These are phyloP conservation scores for Mionectes olivaceus DNA, from an alignment of 2,797 vertebrate species.

Conservation along the genomic window DNA sequence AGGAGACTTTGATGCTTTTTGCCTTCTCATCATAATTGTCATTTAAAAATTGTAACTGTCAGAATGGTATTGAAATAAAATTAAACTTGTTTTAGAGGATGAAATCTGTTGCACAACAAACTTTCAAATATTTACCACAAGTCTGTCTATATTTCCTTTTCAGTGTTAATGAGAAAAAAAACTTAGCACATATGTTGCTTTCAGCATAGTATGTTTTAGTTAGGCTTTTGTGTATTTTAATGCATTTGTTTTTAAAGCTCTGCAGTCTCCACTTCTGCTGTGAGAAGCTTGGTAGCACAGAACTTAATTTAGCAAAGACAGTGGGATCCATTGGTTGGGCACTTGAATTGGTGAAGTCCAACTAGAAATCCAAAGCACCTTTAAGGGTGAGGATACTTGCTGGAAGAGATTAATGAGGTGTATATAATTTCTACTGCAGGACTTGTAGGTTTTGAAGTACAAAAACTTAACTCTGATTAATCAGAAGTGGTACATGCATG, in stretches of 20 bases:
- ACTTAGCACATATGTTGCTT: neutral
- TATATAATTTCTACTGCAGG: neutral
- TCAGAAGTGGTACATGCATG: neutral
- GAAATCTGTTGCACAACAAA: conserved; percentile 36
- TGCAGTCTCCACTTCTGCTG: neutral
- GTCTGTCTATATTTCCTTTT: conserved; percentile 31
- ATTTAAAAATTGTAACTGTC: neutral
- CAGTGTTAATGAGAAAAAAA: conserved; percentile 2
- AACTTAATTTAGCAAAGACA: neutral
- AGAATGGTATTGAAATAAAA: neutral
- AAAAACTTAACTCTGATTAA: neutral
- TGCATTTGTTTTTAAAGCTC: neutral
- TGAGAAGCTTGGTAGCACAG: neutral
- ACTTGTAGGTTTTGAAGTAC: neutral
- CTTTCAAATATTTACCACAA: conserved; percentile 18
- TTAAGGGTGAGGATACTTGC: neutral
- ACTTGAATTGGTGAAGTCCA: neutral
- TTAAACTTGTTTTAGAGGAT: neutral
- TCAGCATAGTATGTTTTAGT: neutral
- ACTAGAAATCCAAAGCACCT: neutral
- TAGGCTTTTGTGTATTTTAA: neutral
- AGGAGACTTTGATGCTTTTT: neutral
- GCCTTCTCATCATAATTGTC: neutral
- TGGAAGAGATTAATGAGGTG: neutral
- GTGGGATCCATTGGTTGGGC: neutral